Evolutionary conservation across 2,113 vertebrate species (phyloP).

Genomic region (Fulica atra): DNA sequence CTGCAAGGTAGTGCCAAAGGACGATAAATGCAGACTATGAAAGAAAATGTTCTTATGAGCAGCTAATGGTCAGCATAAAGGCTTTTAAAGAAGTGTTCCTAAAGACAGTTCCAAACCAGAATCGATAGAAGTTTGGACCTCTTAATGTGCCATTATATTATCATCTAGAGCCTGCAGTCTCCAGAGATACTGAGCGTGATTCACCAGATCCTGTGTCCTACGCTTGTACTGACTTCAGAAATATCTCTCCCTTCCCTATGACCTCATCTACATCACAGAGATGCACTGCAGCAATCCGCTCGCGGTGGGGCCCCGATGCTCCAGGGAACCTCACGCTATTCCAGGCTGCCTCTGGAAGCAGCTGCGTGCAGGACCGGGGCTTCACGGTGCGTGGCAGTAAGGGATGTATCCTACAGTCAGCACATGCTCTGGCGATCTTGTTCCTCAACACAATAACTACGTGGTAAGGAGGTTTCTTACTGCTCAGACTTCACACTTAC

Average conservation of each 20-base stretch:
- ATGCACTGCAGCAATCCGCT: conserved; percentile 4
- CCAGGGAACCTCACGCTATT: not conserved
- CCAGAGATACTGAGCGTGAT: not conserved
- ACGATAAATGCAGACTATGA: not conserved
- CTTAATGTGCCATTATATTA: not conserved
- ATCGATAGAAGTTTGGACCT: not conserved
- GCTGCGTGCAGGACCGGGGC: not conserved
- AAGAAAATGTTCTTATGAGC: not conserved
- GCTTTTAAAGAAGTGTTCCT: not conserved
- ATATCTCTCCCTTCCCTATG: not conserved
- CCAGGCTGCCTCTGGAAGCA: not conserved
- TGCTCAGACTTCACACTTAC: not conserved
- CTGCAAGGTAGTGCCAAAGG: not conserved
- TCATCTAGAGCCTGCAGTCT: not conserved
- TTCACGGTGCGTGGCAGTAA: accelerated
- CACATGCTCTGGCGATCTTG: not conserved
- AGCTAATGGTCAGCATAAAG: not conserved
- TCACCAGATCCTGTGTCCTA: not conserved
- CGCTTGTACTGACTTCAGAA: not conserved
- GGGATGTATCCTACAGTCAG: not conserved
- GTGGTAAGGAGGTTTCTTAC: not conserved
- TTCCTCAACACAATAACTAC: accelerated
- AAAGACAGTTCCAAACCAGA: not conserved
- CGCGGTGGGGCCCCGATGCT: not conserved
- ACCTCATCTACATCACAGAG: not conserved